A percentile compares a stretch with the other conserved stretches of the same genome.
phyloP scores from a whole-genome alignment of 2,113 vertebrate species.

The Meles meles region DNA sequence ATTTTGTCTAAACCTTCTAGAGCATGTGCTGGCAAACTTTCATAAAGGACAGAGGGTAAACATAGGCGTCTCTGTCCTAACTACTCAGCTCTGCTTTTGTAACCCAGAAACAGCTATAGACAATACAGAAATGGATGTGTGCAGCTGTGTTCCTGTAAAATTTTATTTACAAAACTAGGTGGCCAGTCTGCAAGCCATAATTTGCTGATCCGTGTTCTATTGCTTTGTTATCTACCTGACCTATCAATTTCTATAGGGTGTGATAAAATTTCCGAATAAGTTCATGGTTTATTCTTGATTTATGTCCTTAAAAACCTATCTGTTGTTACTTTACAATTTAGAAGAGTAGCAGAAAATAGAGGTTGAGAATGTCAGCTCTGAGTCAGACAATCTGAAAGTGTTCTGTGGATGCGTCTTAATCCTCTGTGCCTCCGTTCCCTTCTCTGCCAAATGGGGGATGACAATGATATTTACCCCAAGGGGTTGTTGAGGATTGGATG shows the following conservation, averaged over 20 bases:
- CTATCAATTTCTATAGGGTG: background rate
- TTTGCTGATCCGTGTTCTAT: background rate
- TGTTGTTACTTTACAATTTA: background rate
- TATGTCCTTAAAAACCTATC: background rate
- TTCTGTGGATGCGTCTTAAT: background rate
- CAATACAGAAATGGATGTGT: background rate
- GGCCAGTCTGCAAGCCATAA: background rate
- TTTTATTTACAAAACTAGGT: background rate
- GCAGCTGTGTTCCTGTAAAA: background rate
- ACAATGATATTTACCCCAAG: background rate
- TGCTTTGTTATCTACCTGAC: background rate
- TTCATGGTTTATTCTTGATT: slow-evolving; percentile 8
- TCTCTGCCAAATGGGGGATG: background rate
- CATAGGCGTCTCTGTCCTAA: background rate
- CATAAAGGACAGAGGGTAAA: background rate
- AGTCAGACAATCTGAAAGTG: background rate
- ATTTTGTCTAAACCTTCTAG: slow-evolving; percentile 16
- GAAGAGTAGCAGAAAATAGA: background rate
- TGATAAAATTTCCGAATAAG: background rate
- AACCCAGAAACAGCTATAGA: background rate
- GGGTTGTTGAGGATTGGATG: background rate
- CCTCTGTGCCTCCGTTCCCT: background rate
- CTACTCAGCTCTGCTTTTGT: background rate
- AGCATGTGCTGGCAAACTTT: background rate
- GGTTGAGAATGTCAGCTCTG: background rate